Conservation (phyloP, 2,888 invertebrate species). For the Drosophila gaucha region DNA sequence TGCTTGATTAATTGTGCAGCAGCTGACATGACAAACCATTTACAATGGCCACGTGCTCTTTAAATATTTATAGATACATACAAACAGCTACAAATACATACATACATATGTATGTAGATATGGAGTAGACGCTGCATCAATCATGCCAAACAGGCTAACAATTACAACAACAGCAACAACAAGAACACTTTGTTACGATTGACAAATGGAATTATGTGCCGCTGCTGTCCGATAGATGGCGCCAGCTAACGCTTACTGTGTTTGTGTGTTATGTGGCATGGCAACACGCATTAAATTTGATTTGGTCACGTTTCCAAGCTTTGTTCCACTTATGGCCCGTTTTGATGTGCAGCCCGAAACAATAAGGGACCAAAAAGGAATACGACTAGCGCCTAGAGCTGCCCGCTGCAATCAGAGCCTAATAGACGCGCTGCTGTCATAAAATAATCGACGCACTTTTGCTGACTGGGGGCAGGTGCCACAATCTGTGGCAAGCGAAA, state of each 20-base stretch:
- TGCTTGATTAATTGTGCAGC: constrained; percentile 76
- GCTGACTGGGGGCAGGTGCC: constrained; percentile 24
- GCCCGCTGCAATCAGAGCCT: constrained; percentile 65
- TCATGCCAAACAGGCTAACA: constrained; percentile 44
- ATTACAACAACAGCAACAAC: constrained; percentile 32
- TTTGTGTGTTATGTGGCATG: constrained; percentile 22
- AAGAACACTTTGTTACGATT: constrained; percentile 43
- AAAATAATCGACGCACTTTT: constrained; percentile 62
- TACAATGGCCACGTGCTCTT: constrained; percentile 77
- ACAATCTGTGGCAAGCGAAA: constrained; percentile 4
- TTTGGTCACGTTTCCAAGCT: constrained; percentile 84
- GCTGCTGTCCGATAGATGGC: constrained; percentile 32
- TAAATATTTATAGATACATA: constrained; percentile 65
- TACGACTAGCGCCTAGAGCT: constrained; percentile 2
- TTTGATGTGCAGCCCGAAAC: constrained; percentile 55
- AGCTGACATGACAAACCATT: constrained; percentile 74
- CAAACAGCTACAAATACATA: background rate
- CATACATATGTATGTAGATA: background rate
- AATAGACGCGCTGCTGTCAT: constrained; percentile 71
- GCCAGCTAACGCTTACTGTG: constrained; percentile 28
- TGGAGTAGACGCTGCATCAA: constrained; percentile 47
- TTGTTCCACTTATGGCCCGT: constrained; percentile 84
- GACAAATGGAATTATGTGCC: constrained; percentile 22
- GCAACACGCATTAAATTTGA: constrained; percentile 82
- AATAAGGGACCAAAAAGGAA: constrained; percentile 31